Percentiles rank a stretch among this genome's conserved stretches.
Conservation (phyloP, 2,113 vertebrate species). For the Paraplagusia blochii region DNA sequence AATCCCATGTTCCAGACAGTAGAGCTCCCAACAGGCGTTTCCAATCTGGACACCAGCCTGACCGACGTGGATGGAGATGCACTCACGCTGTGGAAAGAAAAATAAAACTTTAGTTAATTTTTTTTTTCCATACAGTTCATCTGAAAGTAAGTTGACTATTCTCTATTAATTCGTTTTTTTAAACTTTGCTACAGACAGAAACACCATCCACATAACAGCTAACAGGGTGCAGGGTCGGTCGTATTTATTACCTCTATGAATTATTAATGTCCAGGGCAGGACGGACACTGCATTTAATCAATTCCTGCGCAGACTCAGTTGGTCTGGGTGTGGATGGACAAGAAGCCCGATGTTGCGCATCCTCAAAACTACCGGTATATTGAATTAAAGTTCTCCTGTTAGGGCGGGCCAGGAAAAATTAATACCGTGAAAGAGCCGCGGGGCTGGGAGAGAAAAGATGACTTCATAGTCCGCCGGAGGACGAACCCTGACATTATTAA, state of each 20-base stretch:
- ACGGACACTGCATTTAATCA: slow-evolving; percentile 27
- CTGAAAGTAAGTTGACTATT: too few relatives aligned
- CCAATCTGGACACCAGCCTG: slow-evolving; percentile 38
- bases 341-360: not conserved
- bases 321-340: slow-evolving; percentile 14
- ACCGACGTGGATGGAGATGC: slow-evolving; percentile 29
- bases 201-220: too few relatives aligned
- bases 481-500: slow-evolving; percentile 34
- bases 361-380: not conserved
- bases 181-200: too few relatives aligned
- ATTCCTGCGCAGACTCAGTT: slow-evolving; percentile 12
- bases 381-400: too few relatives aligned
- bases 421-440: not conserved
- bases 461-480: not conserved
- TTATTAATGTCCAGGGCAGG: slow-evolving; percentile 44
- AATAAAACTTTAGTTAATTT: not conserved
- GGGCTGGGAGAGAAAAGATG: not conserved
- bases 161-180: too few relatives aligned
- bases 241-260: slow-evolving; percentile 34
- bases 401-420: not conserved
- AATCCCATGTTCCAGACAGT: slow-evolving; percentile 34
- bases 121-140: too few relatives aligned
- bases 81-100: slow-evolving; percentile 21
- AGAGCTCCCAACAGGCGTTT: slow-evolving; percentile 34
- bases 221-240: not conserved